Evolutionary conservation across 2,888 invertebrate species (phyloP), one percentile per base, ranked within the genome.

Genomic region (Cabera pusaria): DNA sequence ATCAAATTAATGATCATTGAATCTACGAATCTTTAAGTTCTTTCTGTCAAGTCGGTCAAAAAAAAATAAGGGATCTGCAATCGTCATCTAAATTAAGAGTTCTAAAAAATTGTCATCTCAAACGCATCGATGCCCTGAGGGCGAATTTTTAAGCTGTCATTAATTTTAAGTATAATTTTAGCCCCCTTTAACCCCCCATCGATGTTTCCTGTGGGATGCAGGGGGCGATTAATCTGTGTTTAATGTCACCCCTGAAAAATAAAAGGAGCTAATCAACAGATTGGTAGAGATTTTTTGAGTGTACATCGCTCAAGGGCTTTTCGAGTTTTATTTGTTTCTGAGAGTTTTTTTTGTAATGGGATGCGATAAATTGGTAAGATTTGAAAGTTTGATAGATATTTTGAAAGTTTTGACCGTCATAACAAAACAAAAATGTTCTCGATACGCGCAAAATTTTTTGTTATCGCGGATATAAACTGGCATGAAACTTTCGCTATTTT

Each of bases 201-300:
- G 40, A 45, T 54, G 52, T 49, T 52, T 63, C 69, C 70, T 68
- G 42, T 61, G 80, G 79, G 79, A 78, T 65, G 21, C 49, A 58
- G 64, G 73, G 78, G 72, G 77, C 77, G 78, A 83, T 86, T 86
- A 86, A 85, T 78, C 79, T 71, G 75, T 77, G 72, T 79, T 87
- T 87, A 86, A 85, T 82, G 84, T 84, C 81, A 62, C 79, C 74
- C 81, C 80, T 70, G 57, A 77, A 79, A 72, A 73, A 69, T 3
- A 80, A 84, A 85, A 80, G 73, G 66, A 72, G 75, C 86, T 79
- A 86, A 86, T 86, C 86, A 86, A 83, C 82, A 76, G 84, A 86
- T 86, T 85, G 84, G 72, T 68, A 64, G 67, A 64, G 68, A 66
- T 69, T 68, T 72, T 72, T 74, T 58, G 49, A 61, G 35, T 41